These are phyloP conservation scores for Bellardia pandia DNA, from an alignment of 2,888 invertebrate genomes.

Conservation along the genomic window DNA sequence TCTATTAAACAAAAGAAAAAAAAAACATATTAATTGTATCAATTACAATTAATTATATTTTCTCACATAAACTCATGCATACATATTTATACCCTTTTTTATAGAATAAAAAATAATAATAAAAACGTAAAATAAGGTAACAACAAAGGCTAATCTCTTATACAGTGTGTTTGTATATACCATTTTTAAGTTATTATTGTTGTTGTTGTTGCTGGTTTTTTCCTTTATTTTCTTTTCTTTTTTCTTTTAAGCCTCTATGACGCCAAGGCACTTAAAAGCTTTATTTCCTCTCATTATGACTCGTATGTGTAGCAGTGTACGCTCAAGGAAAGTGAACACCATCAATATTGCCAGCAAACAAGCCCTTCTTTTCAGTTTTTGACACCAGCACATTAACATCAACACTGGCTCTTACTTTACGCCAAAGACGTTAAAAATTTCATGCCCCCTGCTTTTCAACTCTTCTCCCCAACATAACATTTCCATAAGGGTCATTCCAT, in stretches of 20 bases:
- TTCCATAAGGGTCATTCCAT: slow-evolving; percentile 60
- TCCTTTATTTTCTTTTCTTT: slow-evolving; percentile 6
- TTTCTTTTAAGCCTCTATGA: slow-evolving; percentile 78
- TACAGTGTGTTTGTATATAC: slow-evolving; percentile 17
- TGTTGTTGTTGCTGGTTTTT: background rate
- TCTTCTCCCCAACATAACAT: background rate
- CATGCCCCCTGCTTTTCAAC: background rate
- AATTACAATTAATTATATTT: slow-evolving; percentile 70
- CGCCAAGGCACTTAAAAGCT: slow-evolving; percentile 83
- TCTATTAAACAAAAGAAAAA: slow-evolving; percentile 21
- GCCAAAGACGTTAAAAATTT: slow-evolving; percentile 18
- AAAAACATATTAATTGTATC: slow-evolving; percentile 55
- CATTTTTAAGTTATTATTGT: slow-evolving; percentile 6
- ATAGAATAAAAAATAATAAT: slow-evolving; percentile 10
- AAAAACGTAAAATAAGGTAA: slow-evolving; percentile 2
- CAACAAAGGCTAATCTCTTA: slow-evolving; percentile 28
- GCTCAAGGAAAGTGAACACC: slow-evolving; percentile 45
- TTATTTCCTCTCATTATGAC: slow-evolving; percentile 71
- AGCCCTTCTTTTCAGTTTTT: slow-evolving; percentile 65
- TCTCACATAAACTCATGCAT: slow-evolving; percentile 42
- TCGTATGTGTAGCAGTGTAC: slow-evolving; percentile 60
- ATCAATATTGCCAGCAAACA: slow-evolving; percentile 66
- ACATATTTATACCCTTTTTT: slow-evolving; percentile 31
- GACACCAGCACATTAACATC: slow-evolving; percentile 72
- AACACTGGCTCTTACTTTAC: slow-evolving; percentile 61